Conservation (phyloP, 2,797 vertebrate species). For the Anniella stebbinsi region DNA sequence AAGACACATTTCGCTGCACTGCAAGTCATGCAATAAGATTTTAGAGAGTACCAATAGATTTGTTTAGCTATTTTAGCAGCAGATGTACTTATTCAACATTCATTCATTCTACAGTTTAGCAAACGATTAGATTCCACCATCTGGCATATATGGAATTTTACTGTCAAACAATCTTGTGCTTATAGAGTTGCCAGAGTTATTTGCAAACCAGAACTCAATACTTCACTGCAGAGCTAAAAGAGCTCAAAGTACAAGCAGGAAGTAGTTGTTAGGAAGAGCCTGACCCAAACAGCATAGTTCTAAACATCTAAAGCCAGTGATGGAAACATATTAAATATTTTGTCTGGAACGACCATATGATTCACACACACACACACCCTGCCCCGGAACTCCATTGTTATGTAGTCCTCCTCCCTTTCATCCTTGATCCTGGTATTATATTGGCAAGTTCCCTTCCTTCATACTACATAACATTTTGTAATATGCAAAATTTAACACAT, state of each 20-base stretch:
- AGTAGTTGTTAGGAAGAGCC: background rate
- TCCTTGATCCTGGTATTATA: background rate
- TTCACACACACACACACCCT: background rate
- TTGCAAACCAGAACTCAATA: slow-evolving; percentile 45
- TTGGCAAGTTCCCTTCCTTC: background rate
- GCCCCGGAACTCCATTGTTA: background rate
- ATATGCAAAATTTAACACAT: background rate
- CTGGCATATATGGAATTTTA: slow-evolving; percentile 67
- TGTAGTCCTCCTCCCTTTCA: background rate
- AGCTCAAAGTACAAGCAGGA: slow-evolving; percentile 33
- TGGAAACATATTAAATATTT: background rate
- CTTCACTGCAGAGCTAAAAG: slow-evolving; percentile 39
- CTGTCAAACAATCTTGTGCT: slow-evolving; percentile 64
- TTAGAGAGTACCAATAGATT: slow-evolving; percentile 60
- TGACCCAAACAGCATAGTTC: slow-evolving; percentile 1
- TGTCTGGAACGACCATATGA: background rate
- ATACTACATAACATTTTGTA: background rate
- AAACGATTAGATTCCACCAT: slow-evolving; percentile 69
- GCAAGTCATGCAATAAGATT: slow-evolving; percentile 52
- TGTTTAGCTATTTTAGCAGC: slow-evolving; percentile 62
- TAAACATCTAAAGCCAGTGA: background rate
- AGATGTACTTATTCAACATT: slow-evolving; percentile 69
- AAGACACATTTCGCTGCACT: slow-evolving; percentile 60
- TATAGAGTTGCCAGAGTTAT: slow-evolving; percentile 55
- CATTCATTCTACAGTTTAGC: slow-evolving; percentile 65